These are phyloP conservation scores for Coreoperca whiteheadi DNA, from an alignment of 2,113 vertebrate genomes.

Conservation along the genomic window DNA sequence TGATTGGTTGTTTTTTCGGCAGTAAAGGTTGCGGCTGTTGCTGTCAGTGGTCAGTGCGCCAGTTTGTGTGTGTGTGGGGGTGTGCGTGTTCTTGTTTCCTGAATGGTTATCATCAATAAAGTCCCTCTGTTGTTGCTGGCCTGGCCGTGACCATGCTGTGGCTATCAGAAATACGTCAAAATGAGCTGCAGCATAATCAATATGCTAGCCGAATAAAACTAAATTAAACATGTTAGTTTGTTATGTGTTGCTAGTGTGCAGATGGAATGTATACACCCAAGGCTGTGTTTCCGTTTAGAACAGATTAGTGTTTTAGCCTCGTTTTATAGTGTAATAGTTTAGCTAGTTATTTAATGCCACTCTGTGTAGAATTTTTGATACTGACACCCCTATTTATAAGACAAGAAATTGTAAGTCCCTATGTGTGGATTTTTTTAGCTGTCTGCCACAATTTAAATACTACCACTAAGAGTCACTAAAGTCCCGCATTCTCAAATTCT, in stretches of 20 bases:
- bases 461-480: not conserved
- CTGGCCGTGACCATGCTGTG: not conserved
- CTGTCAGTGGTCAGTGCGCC: not conserved
- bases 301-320: too few relatives aligned
- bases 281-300: too few relatives aligned
- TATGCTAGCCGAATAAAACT: not conserved
- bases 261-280: not conserved
- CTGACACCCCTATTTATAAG: not conserved
- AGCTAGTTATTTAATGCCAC: not conserved
- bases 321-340: too few relatives aligned
- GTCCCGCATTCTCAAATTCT: too few relatives aligned
- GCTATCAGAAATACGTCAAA: too few relatives aligned
- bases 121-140: too few relatives aligned
- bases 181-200: not conserved
- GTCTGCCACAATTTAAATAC: not conserved
- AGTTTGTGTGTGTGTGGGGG: not conserved
- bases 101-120: not conserved
- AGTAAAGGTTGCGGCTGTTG: not conserved
- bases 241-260: not conserved
- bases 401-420: not conserved
- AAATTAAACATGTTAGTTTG: not conserved
- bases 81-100: not conserved
- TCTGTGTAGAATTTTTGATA: too few relatives aligned
- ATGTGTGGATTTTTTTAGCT: too few relatives aligned
- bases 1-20: too few relatives aligned